Evolutionary conservation across 2,888 invertebrate genomes (phyloP).

Genomic region (Antheraea assamensis): DNA sequence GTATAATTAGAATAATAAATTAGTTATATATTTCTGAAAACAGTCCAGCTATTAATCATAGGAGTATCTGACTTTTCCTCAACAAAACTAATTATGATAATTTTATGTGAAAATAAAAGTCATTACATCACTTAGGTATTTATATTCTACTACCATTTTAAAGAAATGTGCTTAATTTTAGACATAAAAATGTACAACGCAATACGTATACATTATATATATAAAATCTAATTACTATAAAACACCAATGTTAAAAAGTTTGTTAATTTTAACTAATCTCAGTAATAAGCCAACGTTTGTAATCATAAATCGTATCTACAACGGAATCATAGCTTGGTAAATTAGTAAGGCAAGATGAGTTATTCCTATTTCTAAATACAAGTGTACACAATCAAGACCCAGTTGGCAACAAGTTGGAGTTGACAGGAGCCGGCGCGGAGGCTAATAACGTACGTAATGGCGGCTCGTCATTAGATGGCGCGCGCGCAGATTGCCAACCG

Average conservation of each 20-base stretch:
- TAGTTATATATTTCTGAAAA: no score
- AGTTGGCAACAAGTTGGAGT: constrained; percentile 32
- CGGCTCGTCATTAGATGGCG: constrained; percentile 62
- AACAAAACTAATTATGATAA: no score
- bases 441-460: constrained; percentile 74
- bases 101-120: no score
- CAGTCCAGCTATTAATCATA: no score
- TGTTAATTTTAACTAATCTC: neutral
- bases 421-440: constrained; percentile 49
- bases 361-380: constrained; percentile 16
- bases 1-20: no score
- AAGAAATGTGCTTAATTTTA: neutral
- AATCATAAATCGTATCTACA: constrained; percentile 10
- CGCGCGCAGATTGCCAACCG: constrained; percentile 70
- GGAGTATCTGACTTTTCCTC: no score
- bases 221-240: neutral
- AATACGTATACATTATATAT: neutral
- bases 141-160: neutral
- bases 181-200: neutral
- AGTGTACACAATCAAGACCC: constrained; percentile 12
- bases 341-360: constrained; percentile 10
- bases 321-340: constrained; percentile 7
- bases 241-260: neutral
- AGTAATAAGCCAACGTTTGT: neutral
- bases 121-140: no score